phyloP scores from a whole-genome alignment of 2,113 vertebrate species.

The Calidris pugnax region DNA sequence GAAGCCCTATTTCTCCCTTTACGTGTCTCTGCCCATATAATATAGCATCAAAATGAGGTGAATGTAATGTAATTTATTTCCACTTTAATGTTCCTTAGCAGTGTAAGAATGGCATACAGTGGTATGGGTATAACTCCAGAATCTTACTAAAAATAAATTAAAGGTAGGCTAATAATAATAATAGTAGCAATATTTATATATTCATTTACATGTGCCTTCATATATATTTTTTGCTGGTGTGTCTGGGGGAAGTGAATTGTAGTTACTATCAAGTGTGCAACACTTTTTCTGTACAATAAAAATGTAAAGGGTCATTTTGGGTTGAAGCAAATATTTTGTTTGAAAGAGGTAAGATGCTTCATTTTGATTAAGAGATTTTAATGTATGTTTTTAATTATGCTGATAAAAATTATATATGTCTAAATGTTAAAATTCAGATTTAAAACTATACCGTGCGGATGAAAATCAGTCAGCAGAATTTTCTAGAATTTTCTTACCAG shows the following conservation, averaged over 20 bases:
- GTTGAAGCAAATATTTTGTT: not conserved
- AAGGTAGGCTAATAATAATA: not conserved
- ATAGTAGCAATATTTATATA: not conserved
- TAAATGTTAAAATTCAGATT: not conserved
- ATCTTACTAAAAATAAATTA: not conserved
- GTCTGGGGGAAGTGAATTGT: not conserved
- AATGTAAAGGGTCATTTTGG: not conserved
- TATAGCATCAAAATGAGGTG: not conserved
- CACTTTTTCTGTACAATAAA: not conserved
- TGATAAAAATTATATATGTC: not conserved
- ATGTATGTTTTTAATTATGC: not conserved
- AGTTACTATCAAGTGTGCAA: not conserved
- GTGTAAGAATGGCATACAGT: not conserved
- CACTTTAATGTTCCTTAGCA: not conserved
- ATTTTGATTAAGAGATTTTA: not conserved
- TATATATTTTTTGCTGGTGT: not conserved
- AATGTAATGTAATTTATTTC: slow-evolving; percentile 3
- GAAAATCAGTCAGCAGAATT: not conserved
- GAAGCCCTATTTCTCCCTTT: not conserved
- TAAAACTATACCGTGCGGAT: not conserved
- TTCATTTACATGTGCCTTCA: not conserved
- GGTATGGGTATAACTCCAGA: not conserved
- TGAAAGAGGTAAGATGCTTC: not conserved
- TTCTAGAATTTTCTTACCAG: not conserved
- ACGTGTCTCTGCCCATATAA: not conserved